phyloP scores from a whole-genome alignment of 2,113 vertebrate species.

The Mus musculus region DNA sequence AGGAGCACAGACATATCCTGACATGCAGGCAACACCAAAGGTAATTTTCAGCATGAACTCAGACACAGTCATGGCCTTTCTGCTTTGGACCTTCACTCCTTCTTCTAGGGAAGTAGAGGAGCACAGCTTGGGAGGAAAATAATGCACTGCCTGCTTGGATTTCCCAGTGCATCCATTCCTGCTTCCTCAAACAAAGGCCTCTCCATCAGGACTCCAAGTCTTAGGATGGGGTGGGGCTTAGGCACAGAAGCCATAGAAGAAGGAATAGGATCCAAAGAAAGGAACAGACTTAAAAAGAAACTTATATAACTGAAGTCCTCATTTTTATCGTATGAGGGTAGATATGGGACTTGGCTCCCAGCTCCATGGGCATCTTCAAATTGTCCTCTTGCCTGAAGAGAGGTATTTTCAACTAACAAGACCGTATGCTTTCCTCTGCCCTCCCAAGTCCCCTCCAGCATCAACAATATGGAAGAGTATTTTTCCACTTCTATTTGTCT shows the following conservation, averaged over 20 bases:
- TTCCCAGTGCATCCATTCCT: slow-evolving; percentile 21
- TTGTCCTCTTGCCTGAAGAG: slow-evolving; percentile 22
- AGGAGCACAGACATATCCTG: background rate
- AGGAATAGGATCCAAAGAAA: slow-evolving; percentile 40
- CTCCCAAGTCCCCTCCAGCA: background rate
- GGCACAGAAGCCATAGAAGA: slow-evolving; percentile 5
- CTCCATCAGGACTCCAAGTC: background rate
- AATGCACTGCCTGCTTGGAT: background rate
- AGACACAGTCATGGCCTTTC: slow-evolving; percentile 30
- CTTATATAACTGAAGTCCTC: background rate
- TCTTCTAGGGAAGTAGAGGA: background rate
- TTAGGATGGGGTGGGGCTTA: background rate
- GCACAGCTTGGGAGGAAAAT: background rate
- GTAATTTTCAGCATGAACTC: slow-evolving; percentile 34
- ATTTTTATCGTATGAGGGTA: background rate
- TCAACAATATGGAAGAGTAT: background rate
- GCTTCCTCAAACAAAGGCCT: background rate
- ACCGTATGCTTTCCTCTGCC: background rate
- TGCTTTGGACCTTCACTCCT: background rate
- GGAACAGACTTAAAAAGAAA: background rate
- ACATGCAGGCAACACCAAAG: background rate
- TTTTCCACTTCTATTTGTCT: background rate
- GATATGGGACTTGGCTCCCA: too few species aligned
- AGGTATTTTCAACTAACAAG: background rate
- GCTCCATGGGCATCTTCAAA: background rate